Conservation (phyloP, 2,113 vertebrate genomes). For the Plecturocebus donacophilus region DNA sequence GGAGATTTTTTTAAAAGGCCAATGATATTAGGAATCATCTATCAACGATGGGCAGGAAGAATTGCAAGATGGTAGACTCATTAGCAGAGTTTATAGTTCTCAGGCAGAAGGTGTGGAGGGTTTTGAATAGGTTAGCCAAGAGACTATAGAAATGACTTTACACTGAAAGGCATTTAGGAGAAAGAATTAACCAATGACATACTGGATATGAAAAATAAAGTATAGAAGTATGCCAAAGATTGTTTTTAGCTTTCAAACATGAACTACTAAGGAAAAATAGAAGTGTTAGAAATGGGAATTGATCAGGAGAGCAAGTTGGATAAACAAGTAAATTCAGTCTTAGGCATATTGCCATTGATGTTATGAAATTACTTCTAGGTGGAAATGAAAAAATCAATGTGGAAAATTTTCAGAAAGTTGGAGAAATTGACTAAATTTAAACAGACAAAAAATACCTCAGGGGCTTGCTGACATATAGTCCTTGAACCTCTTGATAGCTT, state of each 20-base stretch:
- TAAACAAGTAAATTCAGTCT: constrained; percentile 15
- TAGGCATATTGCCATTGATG: not conserved
- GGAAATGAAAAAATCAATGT: not conserved
- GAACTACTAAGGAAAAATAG: not conserved
- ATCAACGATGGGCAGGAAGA: not conserved
- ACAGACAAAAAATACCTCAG: not conserved
- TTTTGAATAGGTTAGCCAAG: not conserved
- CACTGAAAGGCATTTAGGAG: not conserved
- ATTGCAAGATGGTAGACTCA: not conserved
- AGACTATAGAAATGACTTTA: not conserved
- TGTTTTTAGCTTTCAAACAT: not conserved
- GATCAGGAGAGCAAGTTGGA: not conserved
- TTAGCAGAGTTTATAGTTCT: not conserved
- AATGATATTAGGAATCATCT: not conserved
- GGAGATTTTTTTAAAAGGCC: not conserved
- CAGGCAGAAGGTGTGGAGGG: not conserved
- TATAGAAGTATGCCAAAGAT: not conserved
- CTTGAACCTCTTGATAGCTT: not conserved
- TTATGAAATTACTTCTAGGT: not conserved
- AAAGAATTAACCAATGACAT: not conserved
- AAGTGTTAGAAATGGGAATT: not conserved
- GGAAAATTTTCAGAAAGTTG: not conserved
- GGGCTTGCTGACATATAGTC: not conserved
- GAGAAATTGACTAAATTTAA: not conserved
- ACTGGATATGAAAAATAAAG: not conserved